A percentile compares a stretch with the other conserved stretches of the same genome.
Evolutionary conservation across 2,113 vertebrate species (phyloP).

Genomic region (Thamnophis sirtalis): DNA sequence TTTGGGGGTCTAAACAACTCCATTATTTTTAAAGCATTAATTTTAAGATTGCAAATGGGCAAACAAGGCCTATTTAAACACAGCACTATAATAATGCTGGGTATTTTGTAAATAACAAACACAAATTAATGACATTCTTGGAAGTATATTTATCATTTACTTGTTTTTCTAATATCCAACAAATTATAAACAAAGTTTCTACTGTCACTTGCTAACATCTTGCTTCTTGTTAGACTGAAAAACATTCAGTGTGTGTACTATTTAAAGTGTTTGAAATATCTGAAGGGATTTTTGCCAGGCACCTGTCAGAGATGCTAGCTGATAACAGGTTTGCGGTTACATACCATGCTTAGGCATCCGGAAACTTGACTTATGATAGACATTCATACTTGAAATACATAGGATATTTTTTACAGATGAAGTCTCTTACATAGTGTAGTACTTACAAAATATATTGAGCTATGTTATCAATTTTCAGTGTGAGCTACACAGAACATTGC

Average conservation of each 20-base stretch:
- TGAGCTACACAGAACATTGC: background rate
- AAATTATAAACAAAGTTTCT: background rate
- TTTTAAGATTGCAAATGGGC: background rate
- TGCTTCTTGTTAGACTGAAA: background rate
- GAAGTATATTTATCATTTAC: background rate
- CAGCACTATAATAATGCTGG: background rate
- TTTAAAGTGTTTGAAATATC: background rate
- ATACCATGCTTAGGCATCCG: background rate
- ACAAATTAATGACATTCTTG: background rate
- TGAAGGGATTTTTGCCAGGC: background rate
- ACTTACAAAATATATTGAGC: background rate
- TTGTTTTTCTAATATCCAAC: background rate
- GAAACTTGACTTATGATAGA: background rate
- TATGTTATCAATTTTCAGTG: background rate
- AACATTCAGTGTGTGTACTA: background rate
- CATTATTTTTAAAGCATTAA: background rate
- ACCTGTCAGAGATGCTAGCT: background rate
- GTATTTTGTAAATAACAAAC: background rate
- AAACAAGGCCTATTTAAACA: background rate
- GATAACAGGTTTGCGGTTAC: background rate
- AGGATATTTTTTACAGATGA: background rate
- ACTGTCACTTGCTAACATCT: background rate
- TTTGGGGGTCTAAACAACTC: background rate
- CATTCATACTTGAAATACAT: background rate
- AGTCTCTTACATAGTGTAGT: background rate